Base-by-base conservation (phyloP, 1,140 invertebrate species). In the Aethina tumida region DNA sequence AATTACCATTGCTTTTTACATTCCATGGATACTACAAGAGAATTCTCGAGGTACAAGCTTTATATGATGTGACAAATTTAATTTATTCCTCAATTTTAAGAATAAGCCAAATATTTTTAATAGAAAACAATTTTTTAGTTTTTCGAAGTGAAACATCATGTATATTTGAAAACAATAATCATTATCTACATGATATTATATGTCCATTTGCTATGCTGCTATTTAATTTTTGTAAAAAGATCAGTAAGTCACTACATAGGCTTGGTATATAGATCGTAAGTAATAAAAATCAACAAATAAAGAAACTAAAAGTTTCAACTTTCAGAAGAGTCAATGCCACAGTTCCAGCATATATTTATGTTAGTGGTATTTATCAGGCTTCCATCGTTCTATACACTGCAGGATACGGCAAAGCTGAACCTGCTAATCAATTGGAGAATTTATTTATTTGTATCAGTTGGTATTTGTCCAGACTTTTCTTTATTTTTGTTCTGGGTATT, bases 401-500 rank as follows among this genome's bases (percentile, higher is more conserved):
- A 21, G 48, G 50, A 26, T 46, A 49, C 27, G 44, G 44, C 8
- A 45, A 46, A 19, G 38, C 41, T 27, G 17, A 40, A 18, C 50
- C 45, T 8, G 31, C 37, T 25, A 41, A 37, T 4, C 36, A 45
- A 28, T 21, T 35, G 3, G 46, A 51, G 36, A 47, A 41, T 19
- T 21, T 49, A 12, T 26, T 55, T 8, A 40, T 55, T 18, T 50
- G 41, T 27, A 35, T 47, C 10, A 41, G 53, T 10, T 55, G 53
- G 53, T 46, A 52, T 16, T 39, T 36, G 6, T 56, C 49, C 3
- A 51, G 43, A 29, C 26, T 53, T 12, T 45, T 56, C 26, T 50
- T 47, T 26, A 52, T 56, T 19, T 52, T 50, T 22, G 42, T 53
- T 21, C 30, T 55, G 34, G 54, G 54, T 56, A 41, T 39, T n/a